A percentile compares a stretch with the other conserved stretches of the same genome.
Conservation (phyloP, 2,888 invertebrate genomes). For the Oligia latruncula region DNA sequence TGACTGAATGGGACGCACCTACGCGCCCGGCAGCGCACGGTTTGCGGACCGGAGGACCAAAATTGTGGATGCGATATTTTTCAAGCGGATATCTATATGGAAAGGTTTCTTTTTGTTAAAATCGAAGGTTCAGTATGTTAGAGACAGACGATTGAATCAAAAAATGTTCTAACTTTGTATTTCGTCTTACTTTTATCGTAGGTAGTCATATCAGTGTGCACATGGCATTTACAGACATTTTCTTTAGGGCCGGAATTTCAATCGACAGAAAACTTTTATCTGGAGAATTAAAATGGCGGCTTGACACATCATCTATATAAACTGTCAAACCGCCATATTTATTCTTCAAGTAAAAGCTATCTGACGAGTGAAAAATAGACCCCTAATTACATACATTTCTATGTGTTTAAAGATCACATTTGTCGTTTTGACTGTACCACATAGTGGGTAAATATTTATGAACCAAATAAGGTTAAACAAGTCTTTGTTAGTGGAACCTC, state of each 20-base stretch:
- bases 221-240: background rate
- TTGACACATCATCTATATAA: background rate
- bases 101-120: background rate
- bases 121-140: background rate
- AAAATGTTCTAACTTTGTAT: background rate
- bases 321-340: background rate
- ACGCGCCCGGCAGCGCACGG: constrained; percentile 45
- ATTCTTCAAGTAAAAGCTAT: background rate
- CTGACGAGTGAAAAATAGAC: background rate
- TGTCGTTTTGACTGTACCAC: constrained; percentile 4
- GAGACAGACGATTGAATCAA: background rate
- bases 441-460: constrained; percentile 15
- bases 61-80: constrained; percentile 34
- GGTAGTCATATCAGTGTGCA: background rate
- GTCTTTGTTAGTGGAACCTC: constrained; percentile 51
- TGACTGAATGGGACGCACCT: constrained; percentile 71
- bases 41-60: constrained; percentile 35
- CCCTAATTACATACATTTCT: background rate
- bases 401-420: background rate
- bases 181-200: no score
- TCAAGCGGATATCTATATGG: background rate
- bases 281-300: background rate
- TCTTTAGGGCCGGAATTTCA: background rate
- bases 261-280: no score
- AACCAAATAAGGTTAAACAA: constrained; percentile 41